A percentile compares a stretch with the other conserved stretches of the same genome.
Evolutionary conservation across 2,113 vertebrate species (phyloP).

Genomic region (Gracilinanus agilis): DNA sequence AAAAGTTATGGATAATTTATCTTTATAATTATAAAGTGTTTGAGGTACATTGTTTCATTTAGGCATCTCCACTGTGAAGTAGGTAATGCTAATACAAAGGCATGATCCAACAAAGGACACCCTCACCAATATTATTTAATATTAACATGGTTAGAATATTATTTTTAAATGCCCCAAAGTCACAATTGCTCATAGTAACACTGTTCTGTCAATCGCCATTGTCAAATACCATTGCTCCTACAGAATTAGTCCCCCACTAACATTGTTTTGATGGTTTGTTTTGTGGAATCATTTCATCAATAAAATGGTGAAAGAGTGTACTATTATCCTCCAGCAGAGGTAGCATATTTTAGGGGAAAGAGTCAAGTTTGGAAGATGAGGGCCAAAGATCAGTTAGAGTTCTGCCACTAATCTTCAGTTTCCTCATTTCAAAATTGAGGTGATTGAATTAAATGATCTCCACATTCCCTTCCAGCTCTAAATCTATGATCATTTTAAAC

Average conservation of each 20-base stretch:
- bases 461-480: not conserved
- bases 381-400: not conserved
- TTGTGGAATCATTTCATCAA: not conserved
- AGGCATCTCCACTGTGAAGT: not conserved
- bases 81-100: not conserved
- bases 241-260: not conserved
- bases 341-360: not conserved
- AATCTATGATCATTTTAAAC: not conserved
- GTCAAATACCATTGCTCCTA: not conserved
- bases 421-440: not conserved
- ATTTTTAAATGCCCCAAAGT: not conserved
- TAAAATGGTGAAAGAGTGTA: not conserved
- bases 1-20: not conserved
- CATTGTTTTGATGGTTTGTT: not conserved
- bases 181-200: not conserved
- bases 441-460: not conserved
- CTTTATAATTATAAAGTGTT: not conserved
- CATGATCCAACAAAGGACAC: not conserved
- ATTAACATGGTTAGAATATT: not conserved
- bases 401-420: not conserved
- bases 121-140: not conserved
- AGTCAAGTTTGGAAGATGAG: not conserved
- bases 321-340: not conserved
- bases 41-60: not conserved
- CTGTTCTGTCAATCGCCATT: not conserved